phyloP scores from a whole-genome alignment of 1,140 invertebrate species.

The Bombyx mandarina region DNA sequence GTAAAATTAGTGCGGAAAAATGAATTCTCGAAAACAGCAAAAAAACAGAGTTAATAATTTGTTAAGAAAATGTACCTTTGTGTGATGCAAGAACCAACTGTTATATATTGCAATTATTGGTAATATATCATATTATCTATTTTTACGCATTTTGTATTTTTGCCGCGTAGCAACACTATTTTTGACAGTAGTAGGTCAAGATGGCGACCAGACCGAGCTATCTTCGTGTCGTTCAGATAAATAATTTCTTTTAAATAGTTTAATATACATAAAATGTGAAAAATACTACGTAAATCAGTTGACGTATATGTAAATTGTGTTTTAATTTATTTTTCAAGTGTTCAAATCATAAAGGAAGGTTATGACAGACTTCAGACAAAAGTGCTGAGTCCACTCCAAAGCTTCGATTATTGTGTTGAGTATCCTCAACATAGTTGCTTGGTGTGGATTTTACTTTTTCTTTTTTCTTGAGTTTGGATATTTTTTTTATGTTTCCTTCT shows the following conservation, averaged over 20 bases:
- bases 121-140: constrained; percentile 5
- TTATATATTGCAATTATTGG: constrained; percentile 5
- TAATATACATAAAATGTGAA: constrained; percentile 5
- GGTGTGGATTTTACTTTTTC: constrained; percentile 6
- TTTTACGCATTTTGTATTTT: constrained; percentile 6
- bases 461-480: constrained; percentile 5
- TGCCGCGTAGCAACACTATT: constrained; percentile 6
- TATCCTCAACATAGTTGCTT: constrained; percentile 6
- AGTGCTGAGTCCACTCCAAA: constrained; percentile 4
- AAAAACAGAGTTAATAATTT: too few relatives aligned
- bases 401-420: constrained; percentile 5
- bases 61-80: too few relatives aligned
- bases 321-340: constrained; percentile 6
- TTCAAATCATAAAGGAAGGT: constrained; percentile 4
- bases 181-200: constrained; percentile 6
- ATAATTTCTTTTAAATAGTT: constrained; percentile 7
- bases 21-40: too few relatives aligned
- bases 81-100: neutral
- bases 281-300: constrained; percentile 5
- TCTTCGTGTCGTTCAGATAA: constrained; percentile 7
- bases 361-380: constrained; percentile 4
- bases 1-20: too few relatives aligned
- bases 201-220: constrained; percentile 5
- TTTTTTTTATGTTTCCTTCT: constrained; percentile 4
- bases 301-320: constrained; percentile 5